Evolutionary conservation across 2,888 invertebrate genomes (phyloP).

Genomic region (Neuroscelio doddi): DNA sequence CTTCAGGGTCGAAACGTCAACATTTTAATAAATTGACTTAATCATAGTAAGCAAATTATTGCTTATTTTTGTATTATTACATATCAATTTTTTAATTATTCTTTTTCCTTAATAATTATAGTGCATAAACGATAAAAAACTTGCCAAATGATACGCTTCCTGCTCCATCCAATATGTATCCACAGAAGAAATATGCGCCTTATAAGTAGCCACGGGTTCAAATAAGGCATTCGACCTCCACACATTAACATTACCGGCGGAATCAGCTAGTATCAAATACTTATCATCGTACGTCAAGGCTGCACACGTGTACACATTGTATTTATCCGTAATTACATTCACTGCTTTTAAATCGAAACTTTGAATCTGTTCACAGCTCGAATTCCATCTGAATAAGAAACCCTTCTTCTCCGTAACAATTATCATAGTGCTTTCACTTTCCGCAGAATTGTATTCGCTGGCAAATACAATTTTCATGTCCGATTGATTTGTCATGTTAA

Average conservation of each 20-base stretch:
- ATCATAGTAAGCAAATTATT: too few species aligned
- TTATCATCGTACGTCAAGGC: slow-evolving; percentile 70
- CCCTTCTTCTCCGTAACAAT: slow-evolving; percentile 61
- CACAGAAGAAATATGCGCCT: slow-evolving; percentile 61
- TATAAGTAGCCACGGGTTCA: slow-evolving; percentile 59
- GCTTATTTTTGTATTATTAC: too few species aligned
- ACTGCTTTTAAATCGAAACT: slow-evolving; percentile 54
- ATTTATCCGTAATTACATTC: slow-evolving; percentile 51
- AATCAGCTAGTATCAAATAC: slow-evolving; percentile 71
- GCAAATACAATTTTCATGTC: slow-evolving; percentile 58
- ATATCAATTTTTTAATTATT: too few species aligned
- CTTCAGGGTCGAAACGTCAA: too few species aligned
- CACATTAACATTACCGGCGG: slow-evolving; percentile 69
- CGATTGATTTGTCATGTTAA: slow-evolving; percentile 52
- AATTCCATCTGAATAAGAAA: slow-evolving; percentile 59
- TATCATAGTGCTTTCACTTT: slow-evolving; percentile 55
- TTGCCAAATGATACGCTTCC: slow-evolving; percentile 60
- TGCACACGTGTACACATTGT: slow-evolving; percentile 62
- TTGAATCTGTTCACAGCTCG: slow-evolving; percentile 49
- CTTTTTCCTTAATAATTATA: too few species aligned
- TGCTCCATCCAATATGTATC: slow-evolving; percentile 62
- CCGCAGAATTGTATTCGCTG: slow-evolving; percentile 33
- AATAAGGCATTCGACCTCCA: slow-evolving; percentile 63
- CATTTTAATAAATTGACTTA: too few species aligned
- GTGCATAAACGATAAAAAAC: slow-evolving; percentile 11